Evolutionary conservation across 2,797 vertebrate species (phyloP).

Genomic region (Alexandromys oeconomus): DNA sequence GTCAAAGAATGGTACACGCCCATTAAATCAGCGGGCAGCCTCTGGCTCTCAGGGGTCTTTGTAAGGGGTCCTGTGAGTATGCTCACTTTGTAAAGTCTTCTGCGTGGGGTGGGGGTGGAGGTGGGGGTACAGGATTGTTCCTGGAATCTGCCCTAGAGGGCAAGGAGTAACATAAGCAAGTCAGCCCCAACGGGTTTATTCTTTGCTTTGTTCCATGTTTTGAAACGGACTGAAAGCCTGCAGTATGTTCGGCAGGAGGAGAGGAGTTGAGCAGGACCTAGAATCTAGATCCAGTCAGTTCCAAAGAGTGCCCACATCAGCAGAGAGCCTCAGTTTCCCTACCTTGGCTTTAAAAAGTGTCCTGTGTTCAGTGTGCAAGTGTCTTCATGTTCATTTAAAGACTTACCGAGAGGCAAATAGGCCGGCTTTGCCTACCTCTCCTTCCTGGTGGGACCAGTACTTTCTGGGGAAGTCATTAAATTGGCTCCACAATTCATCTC

Average conservation of each 20-base stretch:
- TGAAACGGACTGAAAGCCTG: not conserved
- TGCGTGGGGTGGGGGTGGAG: not conserved
- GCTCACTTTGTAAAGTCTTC: not conserved
- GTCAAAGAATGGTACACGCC: not conserved
- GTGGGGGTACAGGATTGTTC: not conserved
- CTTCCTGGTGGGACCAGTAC: not conserved
- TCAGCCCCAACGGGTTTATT: not conserved
- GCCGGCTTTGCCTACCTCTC: not conserved
- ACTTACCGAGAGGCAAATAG: not conserved
- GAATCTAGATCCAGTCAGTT: not conserved
- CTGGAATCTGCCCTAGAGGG: not conserved
- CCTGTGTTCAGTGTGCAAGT: not conserved
- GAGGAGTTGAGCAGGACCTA: not conserved
- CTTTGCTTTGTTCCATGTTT: not conserved
- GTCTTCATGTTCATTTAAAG: not conserved
- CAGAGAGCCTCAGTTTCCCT: not conserved
- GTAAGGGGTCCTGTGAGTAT: not conserved
- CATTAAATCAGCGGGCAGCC: not conserved
- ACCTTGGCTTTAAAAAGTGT: not conserved
- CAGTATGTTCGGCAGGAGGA: accelerated
- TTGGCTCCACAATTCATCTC: not conserved
- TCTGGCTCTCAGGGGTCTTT: not conserved
- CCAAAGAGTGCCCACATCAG: not conserved
- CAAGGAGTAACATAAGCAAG: not conserved
- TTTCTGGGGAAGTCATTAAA: not conserved